Conservation (phyloP, 2,888 invertebrate genomes). For the Drosophila atripex region DNA sequence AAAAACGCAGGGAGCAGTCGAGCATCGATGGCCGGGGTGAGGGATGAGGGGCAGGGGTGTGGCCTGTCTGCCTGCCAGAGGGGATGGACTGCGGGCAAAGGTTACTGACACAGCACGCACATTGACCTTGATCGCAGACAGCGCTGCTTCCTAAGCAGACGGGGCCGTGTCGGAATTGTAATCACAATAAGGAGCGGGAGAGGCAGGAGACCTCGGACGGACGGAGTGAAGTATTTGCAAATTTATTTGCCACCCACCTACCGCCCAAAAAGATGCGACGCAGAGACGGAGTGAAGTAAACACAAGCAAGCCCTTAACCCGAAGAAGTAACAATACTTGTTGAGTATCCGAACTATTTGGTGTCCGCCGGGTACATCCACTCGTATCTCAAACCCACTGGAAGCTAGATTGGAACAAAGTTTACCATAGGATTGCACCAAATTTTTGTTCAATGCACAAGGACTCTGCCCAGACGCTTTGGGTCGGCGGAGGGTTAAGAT, state of each 20-base stretch:
- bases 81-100: conserved; percentile 60
- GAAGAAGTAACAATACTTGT: not conserved
- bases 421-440: not conserved
- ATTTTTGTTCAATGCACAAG: not conserved
- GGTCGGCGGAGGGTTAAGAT: conserved; percentile 28
- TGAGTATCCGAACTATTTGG: not conserved
- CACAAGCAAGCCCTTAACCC: not conserved
- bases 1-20: conserved; percentile 48
- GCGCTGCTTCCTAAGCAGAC: conserved; percentile 29
- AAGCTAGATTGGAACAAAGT: not conserved
- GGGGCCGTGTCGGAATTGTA: conserved; percentile 12
- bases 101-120: conserved; percentile 80
- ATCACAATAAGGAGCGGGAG: conserved; percentile 19
- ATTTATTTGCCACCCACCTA: conserved; percentile 69
- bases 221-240: conserved; percentile 72
- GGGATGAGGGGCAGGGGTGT: not conserved
- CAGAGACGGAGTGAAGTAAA: not conserved
- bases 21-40: conserved; percentile 3
- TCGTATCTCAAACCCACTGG: too few relatives aligned
- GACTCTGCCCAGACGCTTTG: not conserved
- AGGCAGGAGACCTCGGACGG: conserved; percentile 25
- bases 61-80: conserved; percentile 32
- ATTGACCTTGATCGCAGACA: conserved; percentile 75
- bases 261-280: conserved; percentile 38
- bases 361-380: too few relatives aligned